Base-by-base conservation (phyloP, 1,140 invertebrate genomes). In the Zelostemma sp. region DNA sequence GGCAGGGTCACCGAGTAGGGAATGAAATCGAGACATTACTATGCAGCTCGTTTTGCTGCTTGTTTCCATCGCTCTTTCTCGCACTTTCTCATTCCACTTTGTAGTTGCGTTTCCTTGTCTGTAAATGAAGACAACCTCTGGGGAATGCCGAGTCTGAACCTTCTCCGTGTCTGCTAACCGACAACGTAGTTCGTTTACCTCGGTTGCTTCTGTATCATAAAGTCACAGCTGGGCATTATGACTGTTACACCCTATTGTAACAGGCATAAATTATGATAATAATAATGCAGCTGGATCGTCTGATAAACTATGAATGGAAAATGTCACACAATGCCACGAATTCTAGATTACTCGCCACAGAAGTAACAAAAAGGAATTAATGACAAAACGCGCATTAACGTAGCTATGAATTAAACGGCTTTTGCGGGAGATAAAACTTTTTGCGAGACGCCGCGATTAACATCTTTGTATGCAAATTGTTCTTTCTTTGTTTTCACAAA, bases 91-190 rank as follows among this genome's bases (percentile, higher is more conserved):
- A 48, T 61, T 55, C 63, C 57, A 64, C 67, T 67, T 58, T 53
- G 55, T 40, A 48, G 60, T 33, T 56, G 53, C 57, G 61, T 68
- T 67, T 72, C 63, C 64, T 63, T 67, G 69, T 60, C 63, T 60
- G 63, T 63, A 72, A 72, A 67, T 67, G 63, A 67, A 67, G 69
- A 63, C 59, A 62, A 67, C 63, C 69, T 67, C 69, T 61, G 63
- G 62, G 69, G 63, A 72, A 72, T 72, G 59, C 64, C 61, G 63
- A 63, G 59, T 63, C 60, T 67, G 63, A 67, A 72, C 64, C 64
- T 58, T 67, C 64, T 64, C 60, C 60, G 69, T 72, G 63, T 63
- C 60, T 72, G 69, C 63, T 72, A 67, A 59, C 63, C 60, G 64
- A 67, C 63, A 67, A 67, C 51, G 57, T 14, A 70, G 68, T 70